Base-by-base conservation (phyloP, 2,888 invertebrate genomes). In the Lasioglossum malachurum region DNA sequence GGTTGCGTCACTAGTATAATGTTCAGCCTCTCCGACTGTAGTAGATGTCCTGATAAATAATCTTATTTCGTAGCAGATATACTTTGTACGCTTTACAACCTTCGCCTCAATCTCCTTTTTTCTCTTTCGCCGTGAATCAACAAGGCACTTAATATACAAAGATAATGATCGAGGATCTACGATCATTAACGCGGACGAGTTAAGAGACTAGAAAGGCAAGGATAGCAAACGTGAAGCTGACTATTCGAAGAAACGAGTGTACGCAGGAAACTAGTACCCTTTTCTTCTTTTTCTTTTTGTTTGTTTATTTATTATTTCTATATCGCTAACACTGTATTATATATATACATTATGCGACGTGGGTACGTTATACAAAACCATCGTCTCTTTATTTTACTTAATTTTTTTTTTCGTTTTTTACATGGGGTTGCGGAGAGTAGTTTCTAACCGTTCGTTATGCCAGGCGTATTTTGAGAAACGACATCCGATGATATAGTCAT, bases 281-380 rank as follows among this genome's bases (percentile, higher is more conserved):
- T n/a, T 41, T 41, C n/a, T 41, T 38, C 19, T 23, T 8, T 69
- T 69, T 69, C n/a, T n/a, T 67, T 67, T 35, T 35, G 19, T 38
- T 23, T 23, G 10, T 38, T 69, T 41, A 71, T 71, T 71, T 88
- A 75, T 87, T 84, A 77, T 79, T 84, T 81, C 57, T 87, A 84
- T 87, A 84, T 69, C 53, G 67, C 84, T 83, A 74, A 83, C 53
- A 80, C 67, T 87, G 75, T 83, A 84, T 53, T 78, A 53, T 87
- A 80, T 79, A 72, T 82, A 71, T 71, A 71, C 71, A 74, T 74
- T 80, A 88, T 46, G 80, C 8, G 78, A 79, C 46, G 57, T 87
- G 73, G 46, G 80, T 67, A 78, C 71, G n/a, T 78, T 83, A 41
- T 60, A 72, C 27, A 75, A 75, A 75, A 73, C 71, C 69, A 41